These are phyloP conservation scores for Medauroidea extradentata DNA, from an alignment of 1,140 invertebrate species.

Conservation along the genomic window DNA sequence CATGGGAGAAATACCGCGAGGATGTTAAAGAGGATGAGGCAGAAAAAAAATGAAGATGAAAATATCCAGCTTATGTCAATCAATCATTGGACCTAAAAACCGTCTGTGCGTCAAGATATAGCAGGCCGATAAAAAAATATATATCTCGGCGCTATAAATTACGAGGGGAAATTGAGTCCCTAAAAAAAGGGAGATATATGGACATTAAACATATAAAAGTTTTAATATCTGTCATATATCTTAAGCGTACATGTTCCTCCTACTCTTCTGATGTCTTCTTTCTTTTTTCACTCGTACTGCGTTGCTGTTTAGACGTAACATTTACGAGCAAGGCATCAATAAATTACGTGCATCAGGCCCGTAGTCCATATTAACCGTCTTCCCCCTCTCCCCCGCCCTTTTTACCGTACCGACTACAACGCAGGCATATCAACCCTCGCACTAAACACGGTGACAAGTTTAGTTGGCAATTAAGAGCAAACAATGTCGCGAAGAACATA, in stretches of 20 bases:
- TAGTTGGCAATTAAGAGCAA: too few species aligned
- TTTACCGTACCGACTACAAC: too few species aligned
- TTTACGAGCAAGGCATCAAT: conserved; percentile 7
- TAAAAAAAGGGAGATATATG: not conserved
- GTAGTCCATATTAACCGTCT: not conserved
- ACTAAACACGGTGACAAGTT: too few species aligned
- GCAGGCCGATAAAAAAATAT: not conserved
- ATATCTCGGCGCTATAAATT: conserved; percentile 1
- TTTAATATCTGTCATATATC: conserved; percentile 7
- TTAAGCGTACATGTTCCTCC: too few species aligned
- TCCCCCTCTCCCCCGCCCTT: not conserved
- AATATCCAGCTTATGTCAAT: not conserved
- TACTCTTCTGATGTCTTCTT: too few species aligned
- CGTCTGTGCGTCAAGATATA: not conserved
- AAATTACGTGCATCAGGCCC: conserved; percentile 4
- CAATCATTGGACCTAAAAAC: not conserved
- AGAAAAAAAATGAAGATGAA: too few species aligned
- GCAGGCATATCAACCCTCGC: too few species aligned
- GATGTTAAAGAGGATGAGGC: too few species aligned
- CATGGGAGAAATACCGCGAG: too few species aligned
- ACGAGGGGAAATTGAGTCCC: conserved; percentile 1
- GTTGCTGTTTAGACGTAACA: not conserved
- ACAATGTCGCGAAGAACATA: too few species aligned
- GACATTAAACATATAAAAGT: conserved; percentile 5
- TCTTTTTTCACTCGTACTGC: too few species aligned